A percentile compares a stretch with the other conserved stretches of the same genome.
phyloP scores from a whole-genome alignment of 2,113 vertebrate genomes.

The Oryctolagus cuniculus region mOryCun1.1 NC_091434.1:6520001-6520500 shows the following conservation, averaged over 20 bases:
- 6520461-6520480: too few relatives aligned
- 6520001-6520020: background rate
- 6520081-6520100: background rate
- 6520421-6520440: fast-evolving
- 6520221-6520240: background rate
- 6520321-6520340: background rate
- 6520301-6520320: fast-evolving
- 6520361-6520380: background rate
- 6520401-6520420: background rate
- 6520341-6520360: background rate
- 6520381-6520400: background rate
- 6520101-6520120: fast-evolving
- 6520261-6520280: background rate
- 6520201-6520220: background rate
- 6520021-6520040: fast-evolving
- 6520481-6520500: background rate
- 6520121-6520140: background rate
- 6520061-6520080: fast-evolving
- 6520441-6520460: fast-evolving
- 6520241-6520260: background rate
- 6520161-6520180: fast-evolving
- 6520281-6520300: background rate
- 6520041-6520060: fast-evolving
- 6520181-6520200: fast-evolving
- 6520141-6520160: background rate